Evolutionary conservation across 2,888 invertebrate species (phyloP).

Genomic region (Andrena marginata): DNA sequence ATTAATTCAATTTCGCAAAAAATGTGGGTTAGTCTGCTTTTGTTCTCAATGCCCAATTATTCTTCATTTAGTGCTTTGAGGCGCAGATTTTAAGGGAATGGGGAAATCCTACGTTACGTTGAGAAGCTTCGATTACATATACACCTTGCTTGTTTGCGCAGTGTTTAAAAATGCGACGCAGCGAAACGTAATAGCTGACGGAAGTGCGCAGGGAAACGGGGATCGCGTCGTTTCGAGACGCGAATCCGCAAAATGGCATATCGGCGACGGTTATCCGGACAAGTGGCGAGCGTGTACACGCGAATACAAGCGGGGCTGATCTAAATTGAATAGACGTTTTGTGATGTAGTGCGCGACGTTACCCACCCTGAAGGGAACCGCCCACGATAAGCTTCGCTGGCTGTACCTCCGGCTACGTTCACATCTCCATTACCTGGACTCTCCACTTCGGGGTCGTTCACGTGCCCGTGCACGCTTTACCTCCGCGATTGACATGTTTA

Average conservation of each 20-base stretch:
- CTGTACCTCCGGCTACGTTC: constrained; percentile 46
- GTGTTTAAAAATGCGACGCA: background rate
- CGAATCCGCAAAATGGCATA: constrained; percentile 43
- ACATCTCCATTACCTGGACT: constrained; percentile 68
- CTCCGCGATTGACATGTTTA: constrained; percentile 47
- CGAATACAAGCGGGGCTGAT: constrained; percentile 54
- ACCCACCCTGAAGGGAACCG: constrained; percentile 59
- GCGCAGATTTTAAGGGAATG: too few relatives aligned
- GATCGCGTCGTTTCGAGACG: constrained; percentile 4
- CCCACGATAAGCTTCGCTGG: constrained; percentile 65
- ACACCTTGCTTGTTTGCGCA: background rate
- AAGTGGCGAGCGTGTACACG: constrained; percentile 26
- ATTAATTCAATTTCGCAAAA: too few relatives aligned
- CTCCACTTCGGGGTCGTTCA: constrained; percentile 30
- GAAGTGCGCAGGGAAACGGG: background rate
- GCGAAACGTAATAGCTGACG: constrained; percentile 12
- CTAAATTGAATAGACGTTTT: constrained; percentile 75
- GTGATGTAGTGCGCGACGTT: constrained; percentile 65
- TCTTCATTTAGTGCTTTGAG: too few relatives aligned
- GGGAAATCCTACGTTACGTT: too few relatives aligned
- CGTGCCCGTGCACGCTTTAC: constrained; percentile 19
- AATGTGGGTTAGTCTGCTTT: too few relatives aligned
- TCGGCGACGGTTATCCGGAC: constrained; percentile 48
- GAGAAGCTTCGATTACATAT: too few relatives aligned
- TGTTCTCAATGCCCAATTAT: too few relatives aligned